A percentile compares a stretch with the other conserved stretches of the same genome.
Conservation (phyloP, 30 jellyfish, hydroid and myxozoan genomes). For the Catostylus mosaicus region DNA sequence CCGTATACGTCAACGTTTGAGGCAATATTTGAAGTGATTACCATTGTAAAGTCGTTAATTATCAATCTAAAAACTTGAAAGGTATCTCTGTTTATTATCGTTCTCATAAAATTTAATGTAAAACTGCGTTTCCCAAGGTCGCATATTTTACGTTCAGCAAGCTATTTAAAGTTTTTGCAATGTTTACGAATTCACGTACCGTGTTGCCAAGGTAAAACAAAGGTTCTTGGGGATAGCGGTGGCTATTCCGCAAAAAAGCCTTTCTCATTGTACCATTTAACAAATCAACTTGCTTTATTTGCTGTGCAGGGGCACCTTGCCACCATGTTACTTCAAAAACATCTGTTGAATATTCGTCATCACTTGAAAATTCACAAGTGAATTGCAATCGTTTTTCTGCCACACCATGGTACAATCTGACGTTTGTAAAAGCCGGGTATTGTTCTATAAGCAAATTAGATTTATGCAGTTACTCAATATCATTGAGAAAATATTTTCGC, state of each 20-base stretch:
- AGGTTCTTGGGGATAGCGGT: conserved; percentile 40
- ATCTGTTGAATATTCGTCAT: conserved; percentile 44
- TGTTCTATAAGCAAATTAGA: conserved; percentile 7
- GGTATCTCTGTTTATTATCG: too few relatives aligned
- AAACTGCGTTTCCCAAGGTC: too few relatives aligned
- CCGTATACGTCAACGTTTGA: too few relatives aligned
- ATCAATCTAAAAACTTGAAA: too few relatives aligned
- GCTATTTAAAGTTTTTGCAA: too few relatives aligned
- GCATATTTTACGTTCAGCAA: too few relatives aligned
- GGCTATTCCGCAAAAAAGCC: conserved; percentile 42
- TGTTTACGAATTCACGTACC: not conserved
- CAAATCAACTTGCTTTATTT: conserved; percentile 1
- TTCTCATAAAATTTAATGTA: too few relatives aligned
- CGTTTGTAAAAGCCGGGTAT: conserved; percentile 46
- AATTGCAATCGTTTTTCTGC: conserved; percentile 68
- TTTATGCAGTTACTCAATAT: too few relatives aligned
- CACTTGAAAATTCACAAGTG: conserved; percentile 70
- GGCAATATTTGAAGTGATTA: too few relatives aligned
- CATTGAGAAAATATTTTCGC: too few relatives aligned
- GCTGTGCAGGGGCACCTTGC: conserved; percentile 69
- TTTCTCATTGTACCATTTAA: conserved; percentile 41
- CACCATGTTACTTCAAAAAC: conserved; percentile 63
- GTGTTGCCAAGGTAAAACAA: conserved; percentile 58
- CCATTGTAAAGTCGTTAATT: too few relatives aligned
- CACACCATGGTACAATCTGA: conserved; percentile 58